Evolutionary conservation across 2,113 vertebrate genomes (phyloP).

Genomic region (Columba livia): DNA sequence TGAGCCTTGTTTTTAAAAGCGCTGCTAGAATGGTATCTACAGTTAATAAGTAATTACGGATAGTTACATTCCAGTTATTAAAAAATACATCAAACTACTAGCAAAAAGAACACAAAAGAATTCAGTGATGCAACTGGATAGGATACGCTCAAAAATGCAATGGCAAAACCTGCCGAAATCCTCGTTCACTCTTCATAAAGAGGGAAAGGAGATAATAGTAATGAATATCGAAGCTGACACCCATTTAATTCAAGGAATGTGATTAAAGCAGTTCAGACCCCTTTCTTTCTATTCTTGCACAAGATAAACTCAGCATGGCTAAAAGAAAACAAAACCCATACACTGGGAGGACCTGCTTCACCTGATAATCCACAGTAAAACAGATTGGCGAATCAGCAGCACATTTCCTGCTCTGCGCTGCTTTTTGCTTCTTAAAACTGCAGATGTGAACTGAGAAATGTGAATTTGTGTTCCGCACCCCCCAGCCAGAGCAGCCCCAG

Average conservation of each 20-base stretch:
- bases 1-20: background rate
- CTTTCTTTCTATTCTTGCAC: background rate
- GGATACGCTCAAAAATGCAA: background rate
- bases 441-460: background rate
- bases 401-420: background rate
- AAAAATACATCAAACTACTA: background rate
- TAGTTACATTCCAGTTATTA: background rate
- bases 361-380: background rate
- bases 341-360: background rate
- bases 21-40: rapidly evolving
- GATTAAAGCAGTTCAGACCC: background rate
- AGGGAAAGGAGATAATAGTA: background rate
- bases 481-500: background rate
- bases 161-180: background rate
- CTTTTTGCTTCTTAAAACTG: background rate
- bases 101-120: background rate
- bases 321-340: background rate
- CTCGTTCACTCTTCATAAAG: background rate
- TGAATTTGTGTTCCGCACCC: too few relatives aligned
- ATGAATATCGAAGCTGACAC: background rate
- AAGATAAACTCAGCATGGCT: background rate
- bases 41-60: background rate
- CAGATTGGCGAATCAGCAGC: background rate
- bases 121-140: background rate
- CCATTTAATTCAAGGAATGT: background rate